Evolutionary conservation across 2,888 invertebrate genomes (phyloP), one percentile per base, ranked within the genome.

Genomic region (Oscheius myriophilus): DNA sequence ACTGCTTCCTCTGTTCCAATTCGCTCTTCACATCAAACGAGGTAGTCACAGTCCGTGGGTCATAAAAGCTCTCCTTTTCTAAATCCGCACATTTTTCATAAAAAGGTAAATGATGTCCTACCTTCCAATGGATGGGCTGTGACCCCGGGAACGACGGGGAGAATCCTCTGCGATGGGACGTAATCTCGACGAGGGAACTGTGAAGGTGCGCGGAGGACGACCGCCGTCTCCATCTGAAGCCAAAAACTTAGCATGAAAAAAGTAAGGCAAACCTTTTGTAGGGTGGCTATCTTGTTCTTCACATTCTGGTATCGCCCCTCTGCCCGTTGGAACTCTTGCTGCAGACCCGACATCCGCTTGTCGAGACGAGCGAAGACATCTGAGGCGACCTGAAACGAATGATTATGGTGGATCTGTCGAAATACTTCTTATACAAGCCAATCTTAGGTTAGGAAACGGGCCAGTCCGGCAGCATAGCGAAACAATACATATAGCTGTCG

Each of bases 1-100:
- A 72, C 55, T 74, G 71, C 41, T 78, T 75, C 26, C 69, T 45
- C 21, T 71, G 64, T 3, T 74, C 65, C 16, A 78, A 59, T 51
- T 73, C 73, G 0, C 9, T 6, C n/a, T 75, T 78, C 42, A 78
- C 16, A 53, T 63, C 63, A 42, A 63, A 23, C 42, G 42, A 41
- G 12, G 49, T 21, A 49, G 49, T 21, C 49, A 9, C 3, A 18
- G 61, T 33, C 3, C 33, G 33, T 33, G 33, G 33, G 4, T 33
- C 33, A 33, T 16, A 57, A 57, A 33, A 26, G 4, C 0, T 26
- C 14, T 25, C 18, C 2, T 16, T 18, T 7, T 57, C 41, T 2
- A 6, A 53, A 23, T 21, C n/a, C n/a, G n/a, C n/a, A n/a, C n/a
- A n/a, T 54, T 54, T 3, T 2, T 62, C 11, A 46, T 58, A 51